phyloP scores from a whole-genome alignment of 1,140 invertebrate genomes.

The Anastrepha obliqua region DNA sequence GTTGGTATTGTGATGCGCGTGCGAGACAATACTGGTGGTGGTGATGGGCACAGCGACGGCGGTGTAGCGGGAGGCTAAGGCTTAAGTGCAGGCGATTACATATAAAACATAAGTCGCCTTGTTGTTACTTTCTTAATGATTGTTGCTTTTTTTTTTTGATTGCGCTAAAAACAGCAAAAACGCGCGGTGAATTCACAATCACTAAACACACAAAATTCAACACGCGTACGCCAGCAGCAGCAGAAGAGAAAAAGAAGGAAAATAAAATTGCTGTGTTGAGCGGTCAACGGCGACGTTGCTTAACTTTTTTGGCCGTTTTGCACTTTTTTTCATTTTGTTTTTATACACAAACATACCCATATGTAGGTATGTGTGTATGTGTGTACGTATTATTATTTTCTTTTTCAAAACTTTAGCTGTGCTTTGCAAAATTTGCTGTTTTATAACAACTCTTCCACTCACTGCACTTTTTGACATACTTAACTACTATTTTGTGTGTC shows the following conservation, averaged over 20 bases:
- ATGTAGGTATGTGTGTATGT: too few species aligned
- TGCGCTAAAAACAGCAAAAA: background rate
- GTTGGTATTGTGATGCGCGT: constrained; percentile 23
- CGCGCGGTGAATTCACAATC: constrained; percentile 36
- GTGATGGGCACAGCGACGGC: background rate
- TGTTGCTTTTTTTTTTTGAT: background rate
- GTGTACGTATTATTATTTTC: background rate
- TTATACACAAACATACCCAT: too few species aligned
- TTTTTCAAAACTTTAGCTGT: background rate
- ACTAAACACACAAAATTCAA: constrained; percentile 33
- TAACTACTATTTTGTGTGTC: too few species aligned
- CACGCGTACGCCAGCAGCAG: constrained; percentile 13
- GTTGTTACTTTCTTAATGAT: constrained; percentile 11
- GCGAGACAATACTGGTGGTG: background rate
- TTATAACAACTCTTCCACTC: background rate
- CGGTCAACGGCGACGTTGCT: background rate
- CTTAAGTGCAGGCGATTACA: background rate
- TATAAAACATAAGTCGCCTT: background rate
- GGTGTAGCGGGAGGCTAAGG: background rate
- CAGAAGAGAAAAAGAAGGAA: background rate
- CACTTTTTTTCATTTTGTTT: background rate
- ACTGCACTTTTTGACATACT: too few species aligned
- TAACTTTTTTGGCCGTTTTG: background rate
- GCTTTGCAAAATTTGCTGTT: background rate
- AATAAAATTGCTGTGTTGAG: background rate